Base-by-base conservation (phyloP, 2,888 invertebrate genomes). In the Acanthosepion esculentum region DNA sequence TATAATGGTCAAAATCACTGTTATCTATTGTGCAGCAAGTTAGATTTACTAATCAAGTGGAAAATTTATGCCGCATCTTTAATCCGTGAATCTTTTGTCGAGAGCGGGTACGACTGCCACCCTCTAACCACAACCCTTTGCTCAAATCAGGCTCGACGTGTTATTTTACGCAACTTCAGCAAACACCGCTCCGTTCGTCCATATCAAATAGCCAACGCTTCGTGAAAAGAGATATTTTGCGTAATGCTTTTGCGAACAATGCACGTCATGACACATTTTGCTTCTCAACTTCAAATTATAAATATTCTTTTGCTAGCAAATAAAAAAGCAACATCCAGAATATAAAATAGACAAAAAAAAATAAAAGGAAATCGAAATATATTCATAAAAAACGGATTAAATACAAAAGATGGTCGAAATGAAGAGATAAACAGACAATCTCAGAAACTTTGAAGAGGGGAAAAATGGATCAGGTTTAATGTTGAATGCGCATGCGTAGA, bases 221-320 rank as follows among this genome's bases (percentile, higher is more conserved):
- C 78, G 78, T 78, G 78, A 78, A 78, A 78, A 78, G 78, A 33
- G 78, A 78, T 78, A 78, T 78, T 78, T n/a, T 78, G 33, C 78
- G 78, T 78, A 78, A 78, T 78, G 78, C 18, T 33, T 78, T 33
- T 15, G 15, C n/a, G 78, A 15, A n/a, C 78, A 33, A 78, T n/a
- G n/a, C 33, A n/a, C 33, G 78, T 78, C 78, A n/a, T n/a, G 78
- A 78, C 78, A 78, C n/a, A 78, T 78, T 78, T 78, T n/a, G 78
- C n/a, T 78, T 33, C n/a, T 78, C n/a, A 78, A 1, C n/a, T 78
- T 78, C 78, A 78, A 78, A n/a, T 78, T n/a, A 78, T 78, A n/a
- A 78, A 78, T 33, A n/a, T 78, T 23, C 18, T 33, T 78, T n/a
- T 78, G n/a, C n/a, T 10, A n/a, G 15, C 12, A 33, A n/a, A 78